These are phyloP conservation scores for Petrosia ficiformis DNA, from an alignment of 37 sponge, comb jelly and placozoan species.

Conservation along the genomic window DNA sequence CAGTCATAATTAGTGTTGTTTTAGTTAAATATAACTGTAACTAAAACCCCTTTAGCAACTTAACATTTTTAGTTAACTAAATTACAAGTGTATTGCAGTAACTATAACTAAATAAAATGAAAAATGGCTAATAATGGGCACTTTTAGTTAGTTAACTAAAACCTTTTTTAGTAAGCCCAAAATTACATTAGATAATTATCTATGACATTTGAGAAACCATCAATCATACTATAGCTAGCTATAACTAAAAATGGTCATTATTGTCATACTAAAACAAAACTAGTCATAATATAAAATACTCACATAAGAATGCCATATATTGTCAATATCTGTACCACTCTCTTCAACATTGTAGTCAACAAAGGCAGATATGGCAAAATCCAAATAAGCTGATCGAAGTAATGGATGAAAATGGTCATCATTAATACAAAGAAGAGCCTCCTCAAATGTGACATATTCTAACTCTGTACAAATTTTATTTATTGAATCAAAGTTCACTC, in stretches of 20 bases:
- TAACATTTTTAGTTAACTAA: too few relatives aligned
- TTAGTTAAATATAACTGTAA: too few relatives aligned
- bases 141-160: too few relatives aligned
- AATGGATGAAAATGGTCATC: background rate
- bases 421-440: constrained; percentile 1
- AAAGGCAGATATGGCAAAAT: background rate
- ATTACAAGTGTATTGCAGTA: too few relatives aligned
- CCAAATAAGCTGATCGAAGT: constrained; percentile 8
- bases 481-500: background rate
- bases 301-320: constrained; percentile 2
- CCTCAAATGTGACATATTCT: background rate
- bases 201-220: too few relatives aligned
- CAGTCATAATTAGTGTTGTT: too few relatives aligned
- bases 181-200: too few relatives aligned
- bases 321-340: constrained; percentile 13
- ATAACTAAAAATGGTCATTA: background rate
- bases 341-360: background rate
- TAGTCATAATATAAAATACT: background rate
- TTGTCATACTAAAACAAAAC: background rate
- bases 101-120: too few relatives aligned
- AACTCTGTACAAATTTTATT: background rate
- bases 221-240: too few relatives aligned
- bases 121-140: too few relatives aligned
- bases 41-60: too few relatives aligned
- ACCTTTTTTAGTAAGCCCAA: too few relatives aligned